Conservation (phyloP, 2,888 invertebrate genomes). For the Temnothorax rugatulus region DNA sequence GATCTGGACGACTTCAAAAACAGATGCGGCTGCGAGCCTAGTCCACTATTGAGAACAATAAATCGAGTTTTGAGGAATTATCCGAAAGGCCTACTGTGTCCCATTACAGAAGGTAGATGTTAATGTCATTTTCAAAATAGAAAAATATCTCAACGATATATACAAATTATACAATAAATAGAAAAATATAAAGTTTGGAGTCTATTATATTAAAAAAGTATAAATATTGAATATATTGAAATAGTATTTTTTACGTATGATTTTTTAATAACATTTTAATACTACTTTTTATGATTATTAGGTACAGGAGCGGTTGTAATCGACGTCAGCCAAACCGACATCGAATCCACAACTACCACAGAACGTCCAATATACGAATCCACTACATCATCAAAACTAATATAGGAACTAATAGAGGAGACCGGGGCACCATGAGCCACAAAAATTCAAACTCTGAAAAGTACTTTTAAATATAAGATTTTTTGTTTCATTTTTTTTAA, state of each 20-base stretch:
- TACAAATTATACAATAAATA: neutral
- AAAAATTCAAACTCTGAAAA: too few relatives aligned
- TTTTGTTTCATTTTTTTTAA: too few relatives aligned
- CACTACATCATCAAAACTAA: slow-evolving; percentile 63
- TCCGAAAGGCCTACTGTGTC: slow-evolving; percentile 89
- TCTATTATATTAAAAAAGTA: neutral
- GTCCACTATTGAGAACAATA: slow-evolving; percentile 93
- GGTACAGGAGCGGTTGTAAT: slow-evolving; percentile 44
- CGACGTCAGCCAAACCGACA: slow-evolving; percentile 44
- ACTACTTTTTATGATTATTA: neutral
- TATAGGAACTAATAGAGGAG: too few relatives aligned
- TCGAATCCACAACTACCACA: slow-evolving; percentile 45
- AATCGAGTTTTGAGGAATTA: slow-evolving; percentile 92
- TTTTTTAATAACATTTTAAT: neutral
- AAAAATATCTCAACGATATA: neutral
- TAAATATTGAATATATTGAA: neutral
- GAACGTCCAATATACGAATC: slow-evolving; percentile 53
- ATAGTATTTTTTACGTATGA: neutral
- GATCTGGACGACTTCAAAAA: slow-evolving; percentile 96
- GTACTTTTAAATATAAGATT: too few relatives aligned
- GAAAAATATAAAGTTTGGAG: neutral
- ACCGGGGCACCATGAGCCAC: too few relatives aligned
- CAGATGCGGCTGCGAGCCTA: slow-evolving; percentile 93
- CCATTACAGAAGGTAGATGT: slow-evolving; percentile 84
- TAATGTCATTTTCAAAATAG: neutral